These are phyloP conservation scores for Actinostola sp. DNA, from an alignment of 92 coral and sea anemone genomes.

Conservation along the genomic window DNA sequence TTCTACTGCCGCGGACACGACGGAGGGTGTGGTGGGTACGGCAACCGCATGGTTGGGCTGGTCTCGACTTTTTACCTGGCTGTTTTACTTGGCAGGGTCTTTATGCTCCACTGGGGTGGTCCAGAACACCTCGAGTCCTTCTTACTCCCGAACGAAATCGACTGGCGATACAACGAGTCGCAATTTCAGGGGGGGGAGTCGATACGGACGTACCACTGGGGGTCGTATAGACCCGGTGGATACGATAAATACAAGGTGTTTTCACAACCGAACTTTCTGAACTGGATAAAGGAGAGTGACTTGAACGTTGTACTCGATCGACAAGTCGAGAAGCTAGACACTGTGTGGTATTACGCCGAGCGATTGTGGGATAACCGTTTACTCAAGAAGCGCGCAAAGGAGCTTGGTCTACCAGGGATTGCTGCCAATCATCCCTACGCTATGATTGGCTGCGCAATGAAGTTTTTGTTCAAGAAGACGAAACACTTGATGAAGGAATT, in stretches of 20 bases:
- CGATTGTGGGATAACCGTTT: slow-evolving; percentile 27
- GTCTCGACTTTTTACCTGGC: slow-evolving; percentile 51
- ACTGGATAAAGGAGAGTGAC: slow-evolving; percentile 28
- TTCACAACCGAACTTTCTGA: slow-evolving; percentile 24
- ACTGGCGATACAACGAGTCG: slow-evolving; percentile 42
- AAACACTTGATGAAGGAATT: slow-evolving; percentile 33
- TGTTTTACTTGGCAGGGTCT: slow-evolving; percentile 31
- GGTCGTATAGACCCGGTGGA: slow-evolving; percentile 35
- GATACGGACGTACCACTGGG: slow-evolving; percentile 32
- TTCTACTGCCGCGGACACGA: slow-evolving; percentile 43
- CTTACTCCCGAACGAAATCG: slow-evolving; percentile 39
- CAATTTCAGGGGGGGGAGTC: slow-evolving; percentile 12
- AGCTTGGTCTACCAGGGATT: slow-evolving; percentile 32
- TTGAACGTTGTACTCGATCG: slow-evolving; percentile 9
- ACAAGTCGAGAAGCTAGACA: slow-evolving; percentile 35
- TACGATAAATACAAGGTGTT: slow-evolving; percentile 22
- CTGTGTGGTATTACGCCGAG: slow-evolving; percentile 38
- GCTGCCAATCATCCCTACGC: slow-evolving; percentile 22
- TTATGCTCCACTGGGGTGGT: slow-evolving; percentile 55
- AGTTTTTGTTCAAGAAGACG: slow-evolving; percentile 44
- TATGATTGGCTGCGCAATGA: slow-evolving; percentile 54
- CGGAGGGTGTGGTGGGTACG: slow-evolving; percentile 48
- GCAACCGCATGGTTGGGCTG: slow-evolving; percentile 50
- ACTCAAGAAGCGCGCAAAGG: slow-evolving; percentile 39
- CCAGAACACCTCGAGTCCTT: slow-evolving; percentile 38